These are phyloP conservation scores for Chroicocephalus ridibundus DNA, from an alignment of 2,113 vertebrate genomes.

Conservation along the genomic window DNA sequence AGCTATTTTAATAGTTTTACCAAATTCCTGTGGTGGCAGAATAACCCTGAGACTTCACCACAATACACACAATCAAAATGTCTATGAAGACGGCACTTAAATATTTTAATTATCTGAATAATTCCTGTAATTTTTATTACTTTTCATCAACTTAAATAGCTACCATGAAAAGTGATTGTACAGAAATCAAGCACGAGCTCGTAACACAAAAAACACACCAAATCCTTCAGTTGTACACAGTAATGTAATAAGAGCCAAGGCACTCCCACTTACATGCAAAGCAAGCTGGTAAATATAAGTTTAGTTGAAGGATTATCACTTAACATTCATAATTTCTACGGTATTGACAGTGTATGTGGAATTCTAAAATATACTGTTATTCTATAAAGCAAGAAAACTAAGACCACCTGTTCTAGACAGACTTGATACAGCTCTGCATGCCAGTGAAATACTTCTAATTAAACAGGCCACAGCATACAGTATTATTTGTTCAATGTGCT, in stretches of 20 bases:
- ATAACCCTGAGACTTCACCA: not conserved
- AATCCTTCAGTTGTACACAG: not conserved
- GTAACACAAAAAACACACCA: not conserved
- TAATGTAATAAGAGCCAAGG: not conserved
- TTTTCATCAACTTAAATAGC: not conserved
- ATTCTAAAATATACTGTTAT: not conserved
- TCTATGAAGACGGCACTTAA: not conserved
- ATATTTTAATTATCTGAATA: not conserved
- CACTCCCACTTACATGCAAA: not conserved
- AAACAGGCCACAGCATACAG: not conserved
- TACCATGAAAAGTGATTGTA: not conserved
- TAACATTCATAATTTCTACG: not conserved
- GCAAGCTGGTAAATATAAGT: not conserved
- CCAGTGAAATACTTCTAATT: not conserved
- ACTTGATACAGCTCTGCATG: not conserved
- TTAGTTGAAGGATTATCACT: not conserved
- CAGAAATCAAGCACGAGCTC: not conserved
- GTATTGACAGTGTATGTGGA: not conserved
- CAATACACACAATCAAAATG: not conserved
- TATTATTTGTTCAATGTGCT: not conserved
- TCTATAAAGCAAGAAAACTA: not conserved
- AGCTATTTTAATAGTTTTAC: not conserved
- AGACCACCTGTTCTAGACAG: not conserved
- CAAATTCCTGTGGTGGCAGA: not conserved
- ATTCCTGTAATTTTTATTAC: not conserved